Percentiles rank a stretch among this genome's conserved stretches.
Evolutionary conservation across 35 echinoderm and acorn worm genomes (phyloP).

Genomic region (Patiria miniata): DNA sequence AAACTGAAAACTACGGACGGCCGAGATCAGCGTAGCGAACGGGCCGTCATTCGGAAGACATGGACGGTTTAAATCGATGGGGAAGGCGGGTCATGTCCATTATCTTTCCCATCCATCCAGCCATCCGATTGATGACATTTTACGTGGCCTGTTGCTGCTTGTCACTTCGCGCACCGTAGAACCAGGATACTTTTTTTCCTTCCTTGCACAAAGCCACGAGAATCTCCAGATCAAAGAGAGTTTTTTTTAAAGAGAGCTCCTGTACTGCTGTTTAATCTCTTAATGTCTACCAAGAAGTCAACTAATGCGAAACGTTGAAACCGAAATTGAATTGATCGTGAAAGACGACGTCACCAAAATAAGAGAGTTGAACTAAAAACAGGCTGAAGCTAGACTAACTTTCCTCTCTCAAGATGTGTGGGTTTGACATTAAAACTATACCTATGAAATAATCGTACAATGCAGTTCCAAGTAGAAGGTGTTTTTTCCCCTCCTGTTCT

Average conservation of each 20-base stretch:
- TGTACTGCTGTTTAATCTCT: too few species aligned
- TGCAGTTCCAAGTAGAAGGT: too few species aligned
- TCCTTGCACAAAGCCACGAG: neutral
- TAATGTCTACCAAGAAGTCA: too few species aligned
- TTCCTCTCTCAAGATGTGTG: too few species aligned
- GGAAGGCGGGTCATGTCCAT: constrained; percentile 1
- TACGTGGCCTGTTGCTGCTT: constrained; percentile 6
- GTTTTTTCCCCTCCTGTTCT: too few species aligned
- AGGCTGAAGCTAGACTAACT: too few species aligned
- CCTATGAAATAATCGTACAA: too few species aligned
- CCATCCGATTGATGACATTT: constrained; percentile 24
- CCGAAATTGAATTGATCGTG: too few species aligned
- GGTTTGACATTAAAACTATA: too few species aligned
- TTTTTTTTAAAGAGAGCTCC: neutral
- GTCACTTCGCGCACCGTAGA: constrained; percentile 1
- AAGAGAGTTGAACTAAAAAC: too few species aligned
- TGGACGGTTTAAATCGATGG: neutral
- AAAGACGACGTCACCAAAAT: too few species aligned
- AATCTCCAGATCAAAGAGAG: neutral
- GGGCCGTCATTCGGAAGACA: neutral
- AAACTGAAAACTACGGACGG: neutral
- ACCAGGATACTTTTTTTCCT: neutral
- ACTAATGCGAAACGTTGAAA: too few species aligned
- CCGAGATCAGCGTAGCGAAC: neutral
- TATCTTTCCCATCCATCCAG: neutral